These are phyloP conservation scores for Brienomyrus brachyistius DNA, from an alignment of 2,113 vertebrate genomes.

Conservation along the genomic window DNA sequence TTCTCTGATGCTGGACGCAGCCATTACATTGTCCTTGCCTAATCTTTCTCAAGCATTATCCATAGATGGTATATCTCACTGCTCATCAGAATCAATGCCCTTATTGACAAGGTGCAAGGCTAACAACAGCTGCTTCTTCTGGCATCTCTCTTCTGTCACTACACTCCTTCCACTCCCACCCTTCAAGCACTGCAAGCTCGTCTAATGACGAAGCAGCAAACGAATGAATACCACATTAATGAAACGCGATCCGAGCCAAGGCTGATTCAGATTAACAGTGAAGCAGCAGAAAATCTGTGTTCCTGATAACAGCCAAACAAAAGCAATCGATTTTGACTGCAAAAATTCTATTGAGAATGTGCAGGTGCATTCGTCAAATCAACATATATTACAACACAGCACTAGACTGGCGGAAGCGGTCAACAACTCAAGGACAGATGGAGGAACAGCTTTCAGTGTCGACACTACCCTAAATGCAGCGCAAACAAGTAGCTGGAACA, in stretches of 20 bases:
- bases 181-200: neutral
- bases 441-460: neutral
- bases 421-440: neutral
- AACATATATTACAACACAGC: neutral
- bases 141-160: neutral
- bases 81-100: neutral
- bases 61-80: neutral
- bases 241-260: neutral
- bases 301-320: neutral
- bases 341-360: neutral
- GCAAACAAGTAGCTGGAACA: neutral
- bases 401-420: neutral
- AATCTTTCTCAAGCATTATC: neutral
- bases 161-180: neutral
- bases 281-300: neutral
- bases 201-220: neutral
- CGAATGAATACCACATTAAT: neutral
- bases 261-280: neutral
- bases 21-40: neutral
- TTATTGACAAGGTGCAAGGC: neutral
- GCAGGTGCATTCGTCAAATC: neutral
- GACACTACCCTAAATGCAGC: neutral
- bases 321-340: neutral
- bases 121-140: neutral
- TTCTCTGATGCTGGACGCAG: neutral